These are phyloP conservation scores for Rhinolophus ferrumequinum DNA, from an alignment of 2,113 vertebrate genomes.

Conservation along the genomic window DNA sequence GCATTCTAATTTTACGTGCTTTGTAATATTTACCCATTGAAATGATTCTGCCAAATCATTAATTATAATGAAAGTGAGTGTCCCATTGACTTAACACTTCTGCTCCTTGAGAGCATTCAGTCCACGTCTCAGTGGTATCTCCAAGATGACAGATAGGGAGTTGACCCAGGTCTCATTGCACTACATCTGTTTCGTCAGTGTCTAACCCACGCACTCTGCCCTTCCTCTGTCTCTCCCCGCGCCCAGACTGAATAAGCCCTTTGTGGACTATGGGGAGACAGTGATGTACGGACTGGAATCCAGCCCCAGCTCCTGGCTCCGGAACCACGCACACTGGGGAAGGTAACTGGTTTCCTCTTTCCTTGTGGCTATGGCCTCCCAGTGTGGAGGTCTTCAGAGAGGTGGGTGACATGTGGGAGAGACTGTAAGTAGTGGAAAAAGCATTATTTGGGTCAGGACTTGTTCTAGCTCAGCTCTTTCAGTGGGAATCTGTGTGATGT, in stretches of 20 bases:
- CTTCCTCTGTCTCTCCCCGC: neutral
- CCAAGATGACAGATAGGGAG: neutral
- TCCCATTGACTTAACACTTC: neutral
- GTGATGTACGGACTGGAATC: slow-evolving; percentile 93
- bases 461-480: neutral
- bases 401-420: neutral
- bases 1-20: neutral
- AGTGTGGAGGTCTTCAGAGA: neutral
- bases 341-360: slow-evolving; percentile 85
- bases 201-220: neutral
- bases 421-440: neutral
- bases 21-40: neutral
- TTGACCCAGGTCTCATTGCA: neutral
- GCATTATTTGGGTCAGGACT: neutral
- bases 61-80: neutral
- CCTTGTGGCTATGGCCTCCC: neutral
- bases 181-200: neutral
- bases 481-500: neutral
- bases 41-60: neutral
- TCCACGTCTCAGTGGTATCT: neutral
- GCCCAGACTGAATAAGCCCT: slow-evolving; percentile 90
- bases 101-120: neutral
- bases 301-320: slow-evolving; percentile 87
- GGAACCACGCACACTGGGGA: slow-evolving; percentile 91
- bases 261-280: slow-evolving; percentile 92